Evolutionary conservation across 2,888 invertebrate species (phyloP), one percentile per base, ranked within the genome.

Genomic region (Baronia brevicornis): DNA sequence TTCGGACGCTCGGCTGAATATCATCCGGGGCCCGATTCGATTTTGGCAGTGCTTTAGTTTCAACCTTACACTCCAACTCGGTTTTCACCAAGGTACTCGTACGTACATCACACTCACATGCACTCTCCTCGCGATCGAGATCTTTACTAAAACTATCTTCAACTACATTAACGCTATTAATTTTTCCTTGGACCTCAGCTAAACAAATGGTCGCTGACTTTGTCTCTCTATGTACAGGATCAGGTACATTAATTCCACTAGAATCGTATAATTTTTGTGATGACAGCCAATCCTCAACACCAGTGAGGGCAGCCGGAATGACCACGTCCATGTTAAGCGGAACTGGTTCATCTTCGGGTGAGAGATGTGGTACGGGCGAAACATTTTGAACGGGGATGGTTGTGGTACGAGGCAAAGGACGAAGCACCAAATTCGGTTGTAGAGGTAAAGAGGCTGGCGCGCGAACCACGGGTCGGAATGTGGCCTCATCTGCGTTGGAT

Each of bases 391-490:
- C 80, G 23, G 80, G 80, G 48, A 82, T 70, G 46, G 75, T 69
- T 47, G 84, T 73, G 57, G 51, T 56, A 46, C 52, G 56, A 11
- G 73, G 73, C 39, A 79, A 63, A 5, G 73, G 58, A 32, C 65
- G 61, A 25, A 66, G 65, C 14, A 60, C 54, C 18, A 64, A 55
- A 43, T 58, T 60, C 32, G 61, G 38, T 18, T 50, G 47, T 13
- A 51, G 48, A 18, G 56, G 47, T n/a, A 48, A 48, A 5, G 51
- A 55, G 14, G 60, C 29, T 56, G 86, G 72, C 28, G 77, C 77
- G 44, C 84, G 78, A 41, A 90, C 86, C 34, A 91, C 88, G 15
- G 90, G 90, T 8, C 91, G 85, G 70, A 91, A 91, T 33, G 89
- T 75, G 22, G 88, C 87, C 71, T 91, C 91, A 73, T 91, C 91